Conservation (phyloP, 2,113 vertebrate species). For the Pteruthius melanotis region DNA sequence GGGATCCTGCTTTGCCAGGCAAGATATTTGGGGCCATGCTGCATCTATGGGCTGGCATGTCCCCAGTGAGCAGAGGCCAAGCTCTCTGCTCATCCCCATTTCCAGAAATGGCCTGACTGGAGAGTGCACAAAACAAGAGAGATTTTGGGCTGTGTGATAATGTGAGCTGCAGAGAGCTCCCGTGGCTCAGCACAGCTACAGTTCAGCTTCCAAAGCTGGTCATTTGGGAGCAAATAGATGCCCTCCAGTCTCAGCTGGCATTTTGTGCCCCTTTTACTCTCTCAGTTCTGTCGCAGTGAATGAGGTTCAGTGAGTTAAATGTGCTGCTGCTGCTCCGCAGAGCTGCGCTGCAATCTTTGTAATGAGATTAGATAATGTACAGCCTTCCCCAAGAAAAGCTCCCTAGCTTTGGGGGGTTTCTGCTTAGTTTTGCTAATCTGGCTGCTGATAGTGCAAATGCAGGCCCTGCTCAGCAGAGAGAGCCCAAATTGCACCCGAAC, state of each 20-base stretch:
- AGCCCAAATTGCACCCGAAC: background rate
- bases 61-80: background rate
- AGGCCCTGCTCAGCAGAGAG: background rate
- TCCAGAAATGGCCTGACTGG: background rate
- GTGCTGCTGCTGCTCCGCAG: slow-evolving; percentile 22
- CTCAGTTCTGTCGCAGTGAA: slow-evolving; percentile 48
- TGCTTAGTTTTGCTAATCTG: slow-evolving; percentile 23
- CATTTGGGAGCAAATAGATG: slow-evolving; percentile 34
- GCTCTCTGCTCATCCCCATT: background rate
- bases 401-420: slow-evolving; percentile 29
- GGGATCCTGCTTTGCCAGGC: background rate
- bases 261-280: slow-evolving; percentile 49
- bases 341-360: slow-evolving; percentile 32
- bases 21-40: background rate
- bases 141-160: background rate
- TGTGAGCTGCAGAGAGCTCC: slow-evolving; percentile 36
- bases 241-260: slow-evolving; percentile 54
- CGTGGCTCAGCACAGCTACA: background rate
- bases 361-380: slow-evolving; percentile 45
- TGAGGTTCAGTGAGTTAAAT: slow-evolving; percentile 38
- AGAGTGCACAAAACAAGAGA: background rate
- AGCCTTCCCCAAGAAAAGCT: slow-evolving; percentile 5
- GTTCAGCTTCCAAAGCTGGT: background rate
- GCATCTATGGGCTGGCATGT: background rate
- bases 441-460: background rate